A percentile compares a stretch with the other conserved stretches of the same genome.
phyloP scores from a whole-genome alignment of 1,140 invertebrate genomes.

The Hypothenemus hampei region DNA sequence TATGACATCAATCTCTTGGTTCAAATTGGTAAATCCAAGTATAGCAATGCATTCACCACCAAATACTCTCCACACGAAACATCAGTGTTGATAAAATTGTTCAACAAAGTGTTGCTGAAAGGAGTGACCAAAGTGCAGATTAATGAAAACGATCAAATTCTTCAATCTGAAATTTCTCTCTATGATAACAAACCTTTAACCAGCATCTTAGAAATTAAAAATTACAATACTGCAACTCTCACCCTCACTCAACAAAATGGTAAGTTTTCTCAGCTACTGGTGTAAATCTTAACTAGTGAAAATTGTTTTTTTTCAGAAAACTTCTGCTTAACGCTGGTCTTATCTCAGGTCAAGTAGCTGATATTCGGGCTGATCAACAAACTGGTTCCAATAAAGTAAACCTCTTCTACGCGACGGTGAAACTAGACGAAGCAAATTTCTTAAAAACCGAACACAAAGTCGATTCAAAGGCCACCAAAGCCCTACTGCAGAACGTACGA shows the following conservation, averaged over 20 bases:
- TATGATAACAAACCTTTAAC: slow-evolving; percentile 49
- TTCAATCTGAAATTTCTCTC: slow-evolving; percentile 48
- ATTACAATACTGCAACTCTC: slow-evolving; percentile 54
- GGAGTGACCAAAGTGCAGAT: slow-evolving; percentile 47
- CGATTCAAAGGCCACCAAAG: slow-evolving; percentile 59
- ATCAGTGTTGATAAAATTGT: slow-evolving; percentile 48
- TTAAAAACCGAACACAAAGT: slow-evolving; percentile 60
- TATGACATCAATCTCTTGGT: slow-evolving; percentile 10
- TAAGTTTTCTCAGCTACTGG: too few relatives aligned
- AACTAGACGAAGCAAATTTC: slow-evolving; percentile 61
- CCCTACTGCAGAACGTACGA: slow-evolving; percentile 39
- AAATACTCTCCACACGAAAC: slow-evolving; percentile 45
- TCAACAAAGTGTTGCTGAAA: slow-evolving; percentile 53
- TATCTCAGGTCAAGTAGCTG: slow-evolving; percentile 59
- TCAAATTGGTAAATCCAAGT: slow-evolving; percentile 25
- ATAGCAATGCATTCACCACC: slow-evolving; percentile 44
- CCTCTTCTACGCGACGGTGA: slow-evolving; percentile 54
- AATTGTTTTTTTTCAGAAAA: too few relatives aligned
- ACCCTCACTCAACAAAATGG: too few relatives aligned
- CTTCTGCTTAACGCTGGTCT: slow-evolving; percentile 53
- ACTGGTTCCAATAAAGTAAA: slow-evolving; percentile 54
- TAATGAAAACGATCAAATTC: slow-evolving; percentile 49
- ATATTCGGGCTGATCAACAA: slow-evolving; percentile 54
- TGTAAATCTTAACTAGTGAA: too few relatives aligned
- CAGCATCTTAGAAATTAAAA: slow-evolving; percentile 50